Percentiles rank a stretch among this genome's conserved stretches.
phyloP scores from a whole-genome alignment of 2,797 vertebrate genomes.

The Sebastes goodei region DNA sequence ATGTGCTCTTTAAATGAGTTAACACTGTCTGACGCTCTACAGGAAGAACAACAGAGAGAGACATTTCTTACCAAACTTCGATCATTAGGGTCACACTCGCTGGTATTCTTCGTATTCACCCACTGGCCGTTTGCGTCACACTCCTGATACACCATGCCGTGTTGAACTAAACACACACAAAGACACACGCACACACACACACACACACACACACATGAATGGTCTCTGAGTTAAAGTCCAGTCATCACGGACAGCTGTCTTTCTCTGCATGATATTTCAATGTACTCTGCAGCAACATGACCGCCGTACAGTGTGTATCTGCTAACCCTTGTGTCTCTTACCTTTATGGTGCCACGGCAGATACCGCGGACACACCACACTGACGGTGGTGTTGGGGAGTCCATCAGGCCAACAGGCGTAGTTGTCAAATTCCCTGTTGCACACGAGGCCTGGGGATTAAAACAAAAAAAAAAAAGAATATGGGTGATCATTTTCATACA shows the following conservation, averaged over 20 bases:
- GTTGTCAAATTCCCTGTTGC: constrained; percentile 93
- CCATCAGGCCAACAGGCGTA: constrained; percentile 97
- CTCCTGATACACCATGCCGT: constrained; percentile 88
- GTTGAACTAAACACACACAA: constrained; percentile 82
- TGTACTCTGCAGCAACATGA: neutral
- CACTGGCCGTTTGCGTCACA: constrained; percentile 91
- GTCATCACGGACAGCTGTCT: neutral
- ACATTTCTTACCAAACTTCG: constrained; percentile 61
- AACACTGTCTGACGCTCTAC: neutral
- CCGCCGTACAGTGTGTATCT: neutral
- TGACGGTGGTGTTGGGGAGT: constrained; percentile 88
- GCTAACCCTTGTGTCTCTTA: constrained; percentile 55
- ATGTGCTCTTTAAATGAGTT: neutral
- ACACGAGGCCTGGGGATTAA: constrained; percentile 77
- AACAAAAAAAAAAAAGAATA: constrained; percentile 4
- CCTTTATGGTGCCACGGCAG: constrained; percentile 95
- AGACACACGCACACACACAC: no score
- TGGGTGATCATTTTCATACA: neutral
- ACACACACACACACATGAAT: neutral
- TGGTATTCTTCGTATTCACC: constrained; percentile 80
- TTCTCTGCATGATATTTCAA: neutral
- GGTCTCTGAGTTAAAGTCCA: neutral
- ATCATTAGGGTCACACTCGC: constrained; percentile 82
- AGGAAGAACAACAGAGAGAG: neutral
- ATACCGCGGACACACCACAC: constrained; percentile 93